phyloP scores from a whole-genome alignment of 2,797 vertebrate species.

The Crenuchus spilurus region DNA sequence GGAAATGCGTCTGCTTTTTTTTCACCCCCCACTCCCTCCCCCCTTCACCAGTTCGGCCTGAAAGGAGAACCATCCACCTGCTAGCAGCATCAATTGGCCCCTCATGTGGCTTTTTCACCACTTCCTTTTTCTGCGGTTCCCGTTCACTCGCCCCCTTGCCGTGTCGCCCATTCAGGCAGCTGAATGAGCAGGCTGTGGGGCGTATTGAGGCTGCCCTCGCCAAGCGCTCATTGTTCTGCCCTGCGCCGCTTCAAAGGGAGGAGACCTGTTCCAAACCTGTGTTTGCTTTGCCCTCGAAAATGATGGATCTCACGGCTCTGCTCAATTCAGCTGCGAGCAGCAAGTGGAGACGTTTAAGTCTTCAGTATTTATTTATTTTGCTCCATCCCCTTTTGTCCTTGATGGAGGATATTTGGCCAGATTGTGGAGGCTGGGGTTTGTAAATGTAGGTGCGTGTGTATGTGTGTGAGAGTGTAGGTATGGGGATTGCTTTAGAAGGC shows the following conservation, averaged over 20 bases:
- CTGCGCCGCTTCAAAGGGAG: constrained; percentile 44
- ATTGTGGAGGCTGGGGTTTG: constrained; percentile 10
- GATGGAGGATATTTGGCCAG: constrained; percentile 25
- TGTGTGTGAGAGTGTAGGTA: constrained; percentile 33
- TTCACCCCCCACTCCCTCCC: constrained; percentile 18
- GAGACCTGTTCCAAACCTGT: constrained; percentile 48
- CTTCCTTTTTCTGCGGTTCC: constrained; percentile 48
- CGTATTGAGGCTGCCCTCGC: constrained; percentile 53
- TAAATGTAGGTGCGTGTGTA: not conserved
- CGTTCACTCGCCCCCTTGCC: constrained; percentile 45
- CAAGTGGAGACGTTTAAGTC: constrained; percentile 37
- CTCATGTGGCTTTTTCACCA: constrained; percentile 60
- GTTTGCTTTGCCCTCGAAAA: constrained; percentile 52
- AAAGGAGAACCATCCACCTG: constrained; percentile 60
- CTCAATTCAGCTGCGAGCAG: constrained; percentile 21
- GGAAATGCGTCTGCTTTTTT: constrained; percentile 53
- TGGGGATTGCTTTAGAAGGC: constrained; percentile 39
- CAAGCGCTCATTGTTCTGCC: constrained; percentile 50
- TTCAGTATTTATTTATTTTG: constrained; percentile 28
- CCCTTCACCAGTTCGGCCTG: constrained; percentile 53
- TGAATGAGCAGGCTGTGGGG: constrained; percentile 55
- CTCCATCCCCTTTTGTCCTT: constrained; percentile 35
- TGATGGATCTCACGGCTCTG: constrained; percentile 40
- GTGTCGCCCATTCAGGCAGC: constrained; percentile 49
- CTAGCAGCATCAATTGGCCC: constrained; percentile 62